Conservation (phyloP, 2,113 vertebrate species). For the Trogon surrucura region DNA sequence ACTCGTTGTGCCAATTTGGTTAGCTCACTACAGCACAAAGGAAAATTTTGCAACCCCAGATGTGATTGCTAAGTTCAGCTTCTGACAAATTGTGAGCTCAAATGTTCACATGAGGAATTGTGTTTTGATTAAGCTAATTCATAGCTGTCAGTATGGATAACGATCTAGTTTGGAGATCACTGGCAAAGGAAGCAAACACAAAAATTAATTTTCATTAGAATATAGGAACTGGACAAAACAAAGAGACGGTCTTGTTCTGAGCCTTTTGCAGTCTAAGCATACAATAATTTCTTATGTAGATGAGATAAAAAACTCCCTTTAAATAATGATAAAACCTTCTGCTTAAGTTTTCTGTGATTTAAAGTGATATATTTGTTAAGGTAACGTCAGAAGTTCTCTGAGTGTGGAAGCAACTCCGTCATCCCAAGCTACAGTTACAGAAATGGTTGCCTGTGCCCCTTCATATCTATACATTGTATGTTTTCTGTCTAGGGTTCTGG, state of each 20-base stretch:
- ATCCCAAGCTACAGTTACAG: not conserved
- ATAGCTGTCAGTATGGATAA: not conserved
- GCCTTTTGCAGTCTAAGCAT: not conserved
- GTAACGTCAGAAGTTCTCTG: not conserved
- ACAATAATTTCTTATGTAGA: not conserved
- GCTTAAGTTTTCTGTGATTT: not conserved
- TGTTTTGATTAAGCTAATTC: not conserved
- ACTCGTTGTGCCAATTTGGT: rapidly evolving
- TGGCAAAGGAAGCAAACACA: not conserved
- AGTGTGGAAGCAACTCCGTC: not conserved
- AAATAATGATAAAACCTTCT: not conserved
- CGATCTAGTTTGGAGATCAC: not conserved
- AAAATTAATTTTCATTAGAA: not conserved
- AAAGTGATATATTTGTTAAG: not conserved
- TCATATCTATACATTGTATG: not conserved
- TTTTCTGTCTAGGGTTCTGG: not conserved
- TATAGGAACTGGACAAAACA: not conserved
- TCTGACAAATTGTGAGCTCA: not conserved
- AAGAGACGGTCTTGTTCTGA: not conserved
- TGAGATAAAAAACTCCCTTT: not conserved
- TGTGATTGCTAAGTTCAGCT: not conserved
- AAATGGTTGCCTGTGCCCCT: not conserved
- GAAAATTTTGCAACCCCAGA: not conserved
- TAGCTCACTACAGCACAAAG: not conserved
- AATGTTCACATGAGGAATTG: not conserved